Evolutionary conservation across 2,888 invertebrate genomes (phyloP), one percentile per base, ranked within the genome.

Genomic region (Tiliacea citrago): DNA sequence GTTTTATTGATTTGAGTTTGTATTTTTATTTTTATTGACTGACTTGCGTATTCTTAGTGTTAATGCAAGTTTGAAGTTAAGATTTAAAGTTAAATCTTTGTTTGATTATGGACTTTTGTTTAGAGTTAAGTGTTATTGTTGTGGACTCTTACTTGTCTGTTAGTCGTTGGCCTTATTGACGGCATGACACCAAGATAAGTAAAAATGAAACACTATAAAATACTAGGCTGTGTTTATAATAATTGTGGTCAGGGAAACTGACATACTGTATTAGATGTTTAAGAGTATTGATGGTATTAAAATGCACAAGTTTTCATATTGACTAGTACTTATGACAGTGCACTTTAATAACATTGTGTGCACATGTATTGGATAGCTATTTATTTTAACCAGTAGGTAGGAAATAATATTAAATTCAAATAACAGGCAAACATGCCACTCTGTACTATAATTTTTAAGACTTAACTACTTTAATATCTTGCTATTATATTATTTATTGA

Each of bases 321-420:
- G 3, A 47, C 4, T 77, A 47, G 39, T 39, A 47, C 16, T n/a
- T 13, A 69, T 29, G n/a, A 47, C 9, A 35, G 21, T 45, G 10
- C 0, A 2, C 13, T 55, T 77, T 13, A 18, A 35, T 29, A 24
- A 1, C 8, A 55, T 13, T 49, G 29, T 45, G 39, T 39, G 21
- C 35, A 39, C 35, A 58, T 68, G 29, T 76, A 72, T 55, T 71
- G 0, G 1, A 49, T 55, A 79, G 53, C 49, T 79, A 76, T 76
- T 77, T 77, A 77, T 77, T 79, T 72, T 79, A 79, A 49, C 21
- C 18, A 39, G 29, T 77, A 77, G n/a, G n/a, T 76, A 77, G 79
- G 29, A 78, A 78, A 42, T 21, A 61, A 70, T 77, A 18, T 42
- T 29, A n/a, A 53, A 60, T 67, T 61, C 0, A 35, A 39, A 21